phyloP scores from a whole-genome alignment of 2,113 vertebrate genomes.

The Rana temporaria region DNA sequence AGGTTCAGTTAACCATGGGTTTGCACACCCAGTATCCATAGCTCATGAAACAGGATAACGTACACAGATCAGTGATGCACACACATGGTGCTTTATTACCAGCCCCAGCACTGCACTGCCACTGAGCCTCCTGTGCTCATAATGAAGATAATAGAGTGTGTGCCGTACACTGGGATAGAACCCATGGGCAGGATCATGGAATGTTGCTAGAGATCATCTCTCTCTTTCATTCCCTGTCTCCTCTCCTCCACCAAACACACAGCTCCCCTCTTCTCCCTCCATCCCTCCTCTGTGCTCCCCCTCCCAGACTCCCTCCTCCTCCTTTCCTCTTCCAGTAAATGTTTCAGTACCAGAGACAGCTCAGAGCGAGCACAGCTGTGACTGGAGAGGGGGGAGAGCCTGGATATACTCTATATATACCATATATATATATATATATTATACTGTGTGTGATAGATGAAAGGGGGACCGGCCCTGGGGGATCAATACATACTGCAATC shows the following conservation, averaged over 20 bases:
- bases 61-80: not conserved
- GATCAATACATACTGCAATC: not conserved
- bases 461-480: not conserved
- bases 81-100: too few species aligned
- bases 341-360: conserved; percentile 53
- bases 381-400: not conserved
- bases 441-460: too few species aligned
- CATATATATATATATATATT: too few species aligned
- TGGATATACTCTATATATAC: not conserved
- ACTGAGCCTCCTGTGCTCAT: not conserved
- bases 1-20: too few species aligned
- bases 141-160: too few species aligned
- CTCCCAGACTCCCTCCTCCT: not conserved
- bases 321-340: conserved; percentile 45
- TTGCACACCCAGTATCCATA: too few species aligned
- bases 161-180: not conserved
- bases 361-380: conserved; percentile 36
- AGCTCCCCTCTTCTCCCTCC: not conserved
- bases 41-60: too few species aligned
- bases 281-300: conserved; percentile 3
- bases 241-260: conserved; percentile 1
- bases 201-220: not conserved
- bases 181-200: not conserved
- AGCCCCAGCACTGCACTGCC: not conserved
- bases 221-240: not conserved